These are phyloP conservation scores for Apogon hyalosoma DNA, from an alignment of 2,797 vertebrate species.

Conservation along the genomic window DNA sequence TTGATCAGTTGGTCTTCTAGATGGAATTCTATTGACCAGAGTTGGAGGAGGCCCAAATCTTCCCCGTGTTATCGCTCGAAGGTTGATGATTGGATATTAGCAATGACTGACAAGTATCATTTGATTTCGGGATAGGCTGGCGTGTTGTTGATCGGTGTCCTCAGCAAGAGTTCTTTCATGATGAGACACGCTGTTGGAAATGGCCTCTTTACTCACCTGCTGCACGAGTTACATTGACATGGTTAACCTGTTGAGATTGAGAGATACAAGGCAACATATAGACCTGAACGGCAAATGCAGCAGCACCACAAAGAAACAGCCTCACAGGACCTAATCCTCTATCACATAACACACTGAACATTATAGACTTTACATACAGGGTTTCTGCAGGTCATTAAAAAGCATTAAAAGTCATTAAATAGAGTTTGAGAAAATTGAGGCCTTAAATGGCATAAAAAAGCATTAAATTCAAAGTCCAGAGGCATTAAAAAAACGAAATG, in stretches of 20 bases:
- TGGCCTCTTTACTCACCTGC: conserved; percentile 10
- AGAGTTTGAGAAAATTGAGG: too few relatives aligned
- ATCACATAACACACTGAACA: not conserved
- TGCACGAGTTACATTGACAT: conserved; percentile 9
- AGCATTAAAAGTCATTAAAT: too few relatives aligned
- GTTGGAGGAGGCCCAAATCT: conserved; percentile 41
- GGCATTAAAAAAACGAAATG: too few relatives aligned
- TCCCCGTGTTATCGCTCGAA: conserved; percentile 42
- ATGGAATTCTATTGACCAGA: conserved; percentile 62
- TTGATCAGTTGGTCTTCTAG: conserved; percentile 68
- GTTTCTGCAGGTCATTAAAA: too few relatives aligned
- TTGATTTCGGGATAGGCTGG: conserved; percentile 20
- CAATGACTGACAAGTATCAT: conserved; percentile 48
- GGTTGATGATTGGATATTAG: conserved; percentile 65
- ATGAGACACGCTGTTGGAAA: conserved; percentile 4
- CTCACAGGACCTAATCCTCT: not conserved
- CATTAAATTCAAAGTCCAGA: too few relatives aligned
- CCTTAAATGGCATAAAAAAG: too few relatives aligned
- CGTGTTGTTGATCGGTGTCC: conserved; percentile 37
- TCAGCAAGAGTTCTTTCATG: conserved; percentile 25
- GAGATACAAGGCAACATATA: not conserved
- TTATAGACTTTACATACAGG: not conserved
- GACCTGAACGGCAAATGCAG: not conserved
- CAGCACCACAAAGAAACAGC: not conserved
- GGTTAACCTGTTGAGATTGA: conserved; percentile 13